Base-by-base conservation (phyloP, 2,797 vertebrate genomes). In the Parauchenoglanis punctatus region DNA sequence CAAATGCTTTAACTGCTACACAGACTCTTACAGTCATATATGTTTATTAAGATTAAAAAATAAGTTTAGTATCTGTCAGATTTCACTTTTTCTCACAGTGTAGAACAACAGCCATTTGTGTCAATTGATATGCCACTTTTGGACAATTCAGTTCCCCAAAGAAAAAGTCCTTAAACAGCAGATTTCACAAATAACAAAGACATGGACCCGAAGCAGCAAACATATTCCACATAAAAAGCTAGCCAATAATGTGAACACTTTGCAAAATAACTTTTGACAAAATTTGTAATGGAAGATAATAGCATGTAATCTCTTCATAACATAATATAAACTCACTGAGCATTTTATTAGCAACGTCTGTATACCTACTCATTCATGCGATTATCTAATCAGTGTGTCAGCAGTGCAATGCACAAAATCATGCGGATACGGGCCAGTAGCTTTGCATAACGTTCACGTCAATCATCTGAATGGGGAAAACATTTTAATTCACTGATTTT, bases 101-200 rank as follows among this genome's bases (percentile, higher is more conserved):
- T 70, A 40, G 12, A 23, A 54, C 63, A 84, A 35, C 44, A 72
- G 23, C 65, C 70, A 49, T 73, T 91, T 87, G 85, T 84, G 80
- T 84, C 12, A 7, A 86, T 13, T 67, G 40, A 91, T 54, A 40
- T 44, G 81, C 54, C 68, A 78, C 52, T 61, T 70, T 65, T 61
- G 49, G 31, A 88, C 61, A 84, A 75, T 67, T 85, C 15, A 61
- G 83, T 67, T 73, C 61, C 76, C 65, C 52, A 65, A 85, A 67
- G 87, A 89, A 1, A 83, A 59, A 17, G 63, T 85, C 81, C 63
- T 81, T 72, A 82, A 88, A 54, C 58, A 88, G 56, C 78, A 92
- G 87, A 90, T 73, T 67, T 83, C 68, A 80, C 81, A 72, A 91
- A 88, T 80, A 54, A 90, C n/a, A 67, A 67, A 31, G 31, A 20